phyloP scores from a whole-genome alignment of 1,140 invertebrate genomes.

The Varroa destructor region DNA sequence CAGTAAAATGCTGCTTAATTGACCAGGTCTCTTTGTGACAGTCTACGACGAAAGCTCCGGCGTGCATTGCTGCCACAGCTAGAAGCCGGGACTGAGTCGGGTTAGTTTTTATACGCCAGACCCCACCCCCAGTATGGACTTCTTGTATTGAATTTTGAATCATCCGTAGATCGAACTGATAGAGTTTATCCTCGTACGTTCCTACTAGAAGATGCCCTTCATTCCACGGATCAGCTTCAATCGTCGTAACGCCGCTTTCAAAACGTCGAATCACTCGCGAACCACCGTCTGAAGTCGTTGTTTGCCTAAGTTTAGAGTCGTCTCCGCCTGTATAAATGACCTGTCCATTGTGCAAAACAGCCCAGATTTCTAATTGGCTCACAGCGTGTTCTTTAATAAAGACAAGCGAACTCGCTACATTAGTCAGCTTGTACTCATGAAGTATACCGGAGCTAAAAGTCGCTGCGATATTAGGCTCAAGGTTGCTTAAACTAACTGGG shows the following conservation, averaged over 20 bases:
- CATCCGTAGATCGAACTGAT: slow-evolving; percentile 7
- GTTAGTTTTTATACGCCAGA: slow-evolving; percentile 3
- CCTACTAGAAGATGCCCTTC: neutral
- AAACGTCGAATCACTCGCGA: slow-evolving; percentile 15
- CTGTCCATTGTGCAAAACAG: neutral
- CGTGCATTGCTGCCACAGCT: slow-evolving; percentile 24
- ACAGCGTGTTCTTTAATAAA: neutral
- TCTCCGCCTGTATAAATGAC: neutral
- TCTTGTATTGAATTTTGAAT: neutral
- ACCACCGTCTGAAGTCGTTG: neutral
- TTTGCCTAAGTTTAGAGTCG: neutral
- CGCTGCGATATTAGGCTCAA: neutral
- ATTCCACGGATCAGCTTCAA: slow-evolving; percentile 1
- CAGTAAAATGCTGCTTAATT: neutral
- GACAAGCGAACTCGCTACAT: neutral
- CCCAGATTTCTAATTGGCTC: slow-evolving; percentile 1
- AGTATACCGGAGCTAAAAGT: neutral
- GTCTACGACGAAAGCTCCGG: slow-evolving; percentile 5
- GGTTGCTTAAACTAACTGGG: neutral
- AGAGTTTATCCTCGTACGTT: slow-evolving; percentile 18
- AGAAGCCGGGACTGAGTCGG: neutral
- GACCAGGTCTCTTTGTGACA: neutral
- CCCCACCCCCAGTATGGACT: neutral
- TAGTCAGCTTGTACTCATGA: neutral
- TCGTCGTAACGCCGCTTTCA: slow-evolving; percentile 2